These are phyloP conservation scores for Xyrichtys novacula DNA, from an alignment of 2,797 vertebrate species.

Conservation along the genomic window DNA sequence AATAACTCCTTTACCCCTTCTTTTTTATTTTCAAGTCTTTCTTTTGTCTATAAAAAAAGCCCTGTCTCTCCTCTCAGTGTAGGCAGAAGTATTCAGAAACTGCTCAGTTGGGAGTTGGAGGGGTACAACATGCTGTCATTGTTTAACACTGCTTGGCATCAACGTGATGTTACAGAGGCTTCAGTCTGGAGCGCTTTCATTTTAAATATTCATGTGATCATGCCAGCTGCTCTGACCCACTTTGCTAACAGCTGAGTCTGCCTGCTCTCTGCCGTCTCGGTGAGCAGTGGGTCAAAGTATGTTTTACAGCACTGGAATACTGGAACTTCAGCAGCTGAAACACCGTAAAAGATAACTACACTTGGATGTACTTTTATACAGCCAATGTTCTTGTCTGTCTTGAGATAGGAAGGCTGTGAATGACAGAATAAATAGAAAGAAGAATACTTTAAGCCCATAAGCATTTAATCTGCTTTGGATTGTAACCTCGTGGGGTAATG, in stretches of 20 bases:
- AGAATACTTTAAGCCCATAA: background rate
- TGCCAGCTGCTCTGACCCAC: conserved; percentile 78
- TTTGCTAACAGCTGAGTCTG: conserved; percentile 76
- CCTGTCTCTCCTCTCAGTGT: background rate
- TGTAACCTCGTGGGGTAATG: background rate
- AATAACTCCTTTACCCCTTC: background rate
- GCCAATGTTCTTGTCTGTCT: background rate
- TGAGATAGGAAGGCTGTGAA: background rate
- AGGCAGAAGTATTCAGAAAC: conserved; percentile 44
- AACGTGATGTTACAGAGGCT: conserved; percentile 59
- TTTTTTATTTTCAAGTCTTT: conserved; percentile 4
- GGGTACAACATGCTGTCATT: conserved; percentile 59
- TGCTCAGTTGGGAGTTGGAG: conserved; percentile 49
- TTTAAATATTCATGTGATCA: conserved; percentile 78
- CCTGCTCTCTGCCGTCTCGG: conserved; percentile 41
- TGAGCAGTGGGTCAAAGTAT: conserved; percentile 63
- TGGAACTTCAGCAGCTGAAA: conserved; percentile 50
- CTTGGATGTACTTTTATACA: background rate
- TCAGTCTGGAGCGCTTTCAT: conserved; percentile 63
- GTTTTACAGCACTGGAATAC: conserved; percentile 33
- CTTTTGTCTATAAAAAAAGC: conserved; percentile 14
- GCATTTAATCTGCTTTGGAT: conserved; percentile 1
- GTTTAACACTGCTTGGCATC: conserved; percentile 68
- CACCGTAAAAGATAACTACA: background rate
- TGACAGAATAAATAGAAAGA: background rate